Conservation (phyloP, 2,888 invertebrate species). For the Trachelus troglodyta region DNA sequence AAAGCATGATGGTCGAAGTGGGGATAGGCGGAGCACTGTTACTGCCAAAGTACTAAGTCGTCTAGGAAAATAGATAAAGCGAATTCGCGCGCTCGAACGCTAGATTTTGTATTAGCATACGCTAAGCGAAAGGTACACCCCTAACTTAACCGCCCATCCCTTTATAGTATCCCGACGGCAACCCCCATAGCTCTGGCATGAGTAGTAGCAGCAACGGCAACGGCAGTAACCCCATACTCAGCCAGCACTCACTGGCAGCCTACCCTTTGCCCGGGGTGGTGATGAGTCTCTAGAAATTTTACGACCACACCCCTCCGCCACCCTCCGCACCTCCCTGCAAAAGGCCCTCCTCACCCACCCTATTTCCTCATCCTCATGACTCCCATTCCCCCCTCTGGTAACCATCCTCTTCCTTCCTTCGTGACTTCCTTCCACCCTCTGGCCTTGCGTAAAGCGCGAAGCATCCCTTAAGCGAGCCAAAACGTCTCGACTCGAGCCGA, state of each 20-base stretch:
- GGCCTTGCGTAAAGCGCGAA: neutral
- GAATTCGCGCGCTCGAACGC: neutral
- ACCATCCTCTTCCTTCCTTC: neutral
- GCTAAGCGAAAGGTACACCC: constrained; percentile 28
- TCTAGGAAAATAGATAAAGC: constrained; percentile 7
- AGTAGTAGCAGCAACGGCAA: neutral
- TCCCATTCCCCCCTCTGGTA: neutral
- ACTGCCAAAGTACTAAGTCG: neutral
- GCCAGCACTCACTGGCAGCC: neutral
- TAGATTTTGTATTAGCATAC: constrained; percentile 39
- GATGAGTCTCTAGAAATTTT: constrained; percentile 36
- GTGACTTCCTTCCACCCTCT: neutral
- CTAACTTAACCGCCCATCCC: neutral
- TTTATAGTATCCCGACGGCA: neutral
- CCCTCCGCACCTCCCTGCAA: neutral
- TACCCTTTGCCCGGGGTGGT: constrained; percentile 22
- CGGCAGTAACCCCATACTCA: neutral
- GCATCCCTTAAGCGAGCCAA: neutral
- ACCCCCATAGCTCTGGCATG: neutral
- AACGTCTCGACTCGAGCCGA: constrained; percentile 7
- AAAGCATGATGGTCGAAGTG: neutral
- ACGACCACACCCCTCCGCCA: constrained; percentile 25
- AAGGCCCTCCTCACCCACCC: neutral
- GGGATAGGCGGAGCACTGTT: neutral
- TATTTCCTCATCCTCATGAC: neutral